These are phyloP conservation scores for Danionella cerebrum DNA, from an alignment of 2,113 vertebrate genomes.

Conservation along the genomic window DNA sequence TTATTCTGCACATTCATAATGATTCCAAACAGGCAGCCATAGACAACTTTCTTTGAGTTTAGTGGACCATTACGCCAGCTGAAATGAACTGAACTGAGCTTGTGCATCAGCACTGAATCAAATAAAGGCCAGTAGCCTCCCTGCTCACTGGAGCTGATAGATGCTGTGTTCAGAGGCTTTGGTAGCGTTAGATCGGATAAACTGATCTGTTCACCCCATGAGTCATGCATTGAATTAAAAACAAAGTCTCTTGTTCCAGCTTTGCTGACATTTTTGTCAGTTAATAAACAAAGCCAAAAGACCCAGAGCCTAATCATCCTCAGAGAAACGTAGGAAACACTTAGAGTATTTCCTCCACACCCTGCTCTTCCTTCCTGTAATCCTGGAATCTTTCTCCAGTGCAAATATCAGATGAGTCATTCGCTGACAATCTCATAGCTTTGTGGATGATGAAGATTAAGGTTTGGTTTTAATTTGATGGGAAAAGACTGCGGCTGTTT, in stretches of 20 bases:
- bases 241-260: not conserved
- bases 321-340: not conserved
- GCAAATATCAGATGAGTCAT: not conserved
- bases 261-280: not conserved
- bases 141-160: no score
- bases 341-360: not conserved
- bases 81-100: no score
- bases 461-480: no score
- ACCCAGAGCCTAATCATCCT: conserved; percentile 4
- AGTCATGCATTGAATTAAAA: not conserved
- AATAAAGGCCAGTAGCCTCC: no score
- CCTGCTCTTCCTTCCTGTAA: not conserved
- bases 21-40: no score
- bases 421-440: not conserved
- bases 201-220: not conserved
- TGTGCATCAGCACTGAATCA: no score
- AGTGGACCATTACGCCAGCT: no score
- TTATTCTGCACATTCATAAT: no score
- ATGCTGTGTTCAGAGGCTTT: no score
- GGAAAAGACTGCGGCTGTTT: no score
- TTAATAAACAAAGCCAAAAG: conserved; percentile 17
- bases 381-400: not conserved
- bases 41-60: no score
- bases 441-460: no score
- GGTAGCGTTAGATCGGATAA: not conserved